Evolutionary conservation across 2,888 invertebrate species (phyloP).

Genomic region (Seladonia tumulorum): DNA sequence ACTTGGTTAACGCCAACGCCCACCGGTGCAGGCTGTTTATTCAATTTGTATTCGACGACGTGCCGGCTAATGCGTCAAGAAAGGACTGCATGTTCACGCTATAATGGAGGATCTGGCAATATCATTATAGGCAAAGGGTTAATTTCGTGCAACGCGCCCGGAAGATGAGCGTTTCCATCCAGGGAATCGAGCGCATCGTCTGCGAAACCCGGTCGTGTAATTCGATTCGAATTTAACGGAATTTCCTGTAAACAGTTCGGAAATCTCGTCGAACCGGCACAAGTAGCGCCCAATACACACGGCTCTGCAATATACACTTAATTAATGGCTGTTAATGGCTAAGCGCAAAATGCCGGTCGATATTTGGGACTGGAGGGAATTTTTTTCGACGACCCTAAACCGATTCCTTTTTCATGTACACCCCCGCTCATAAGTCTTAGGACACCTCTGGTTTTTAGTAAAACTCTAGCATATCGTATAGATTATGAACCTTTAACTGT

Average conservation of each 20-base stretch:
- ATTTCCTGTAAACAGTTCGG: conserved; percentile 36
- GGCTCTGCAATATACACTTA: background rate
- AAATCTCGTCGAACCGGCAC: conserved; percentile 26
- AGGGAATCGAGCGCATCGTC: conserved; percentile 28
- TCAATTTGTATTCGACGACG: conserved; percentile 67
- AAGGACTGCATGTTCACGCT: conserved; percentile 42
- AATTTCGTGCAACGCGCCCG: conserved; percentile 52
- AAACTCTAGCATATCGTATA: no score
- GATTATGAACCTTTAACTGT: no score
- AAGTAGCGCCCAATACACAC: background rate
- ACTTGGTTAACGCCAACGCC: conserved; percentile 52
- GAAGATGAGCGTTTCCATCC: conserved; percentile 52
- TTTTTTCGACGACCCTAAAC: background rate
- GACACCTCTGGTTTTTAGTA: no score
- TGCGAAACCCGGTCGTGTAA: conserved; percentile 22
- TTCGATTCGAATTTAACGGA: conserved; percentile 37
- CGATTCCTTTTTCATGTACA: background rate
- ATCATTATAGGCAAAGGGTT: conserved; percentile 58
- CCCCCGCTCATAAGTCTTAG: no score
- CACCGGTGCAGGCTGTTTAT: conserved; percentile 51
- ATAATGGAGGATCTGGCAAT: conserved; percentile 58
- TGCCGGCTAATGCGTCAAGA: conserved; percentile 59
- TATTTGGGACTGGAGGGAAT: background rate
- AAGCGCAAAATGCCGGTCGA: background rate
- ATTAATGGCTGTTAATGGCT: background rate